Evolutionary conservation across 2,113 vertebrate genomes (phyloP).

Genomic region (Burhinus bistriatus): DNA sequence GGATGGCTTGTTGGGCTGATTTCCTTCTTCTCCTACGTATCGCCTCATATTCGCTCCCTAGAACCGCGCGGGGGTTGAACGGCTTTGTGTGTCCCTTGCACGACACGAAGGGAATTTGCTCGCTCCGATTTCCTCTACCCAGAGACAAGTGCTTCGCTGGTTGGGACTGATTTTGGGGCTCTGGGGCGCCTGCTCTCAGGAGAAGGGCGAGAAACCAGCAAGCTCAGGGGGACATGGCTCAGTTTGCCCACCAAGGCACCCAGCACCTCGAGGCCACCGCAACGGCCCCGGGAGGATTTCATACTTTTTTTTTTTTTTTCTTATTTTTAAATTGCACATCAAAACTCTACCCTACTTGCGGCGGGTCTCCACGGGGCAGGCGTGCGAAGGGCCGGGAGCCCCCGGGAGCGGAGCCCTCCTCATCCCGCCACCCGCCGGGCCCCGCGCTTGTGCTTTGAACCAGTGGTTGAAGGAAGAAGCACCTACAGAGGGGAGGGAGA

Average conservation of each 20-base stretch:
- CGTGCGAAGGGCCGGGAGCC: neutral
- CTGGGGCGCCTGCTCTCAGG: no score
- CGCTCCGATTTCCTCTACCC: neutral
- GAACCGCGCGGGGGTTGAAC: neutral
- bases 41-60: neutral
- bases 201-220: neutral
- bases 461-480: neutral
- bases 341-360: neutral
- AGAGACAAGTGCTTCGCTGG: neutral
- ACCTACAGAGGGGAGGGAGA: neutral
- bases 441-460: constrained; percentile 9
- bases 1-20: neutral
- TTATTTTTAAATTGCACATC: neutral
- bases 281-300: neutral
- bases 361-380: neutral
- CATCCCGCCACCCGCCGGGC: neutral
- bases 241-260: neutral
- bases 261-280: neutral
- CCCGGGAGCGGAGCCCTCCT: neutral
- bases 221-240: neutral
- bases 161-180: neutral
- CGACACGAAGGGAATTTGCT: neutral
- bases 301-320: neutral
- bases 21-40: neutral
- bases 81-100: neutral